Base-by-base conservation (phyloP, 1,140 invertebrate species). In the Drosophila ohnishii region DNA sequence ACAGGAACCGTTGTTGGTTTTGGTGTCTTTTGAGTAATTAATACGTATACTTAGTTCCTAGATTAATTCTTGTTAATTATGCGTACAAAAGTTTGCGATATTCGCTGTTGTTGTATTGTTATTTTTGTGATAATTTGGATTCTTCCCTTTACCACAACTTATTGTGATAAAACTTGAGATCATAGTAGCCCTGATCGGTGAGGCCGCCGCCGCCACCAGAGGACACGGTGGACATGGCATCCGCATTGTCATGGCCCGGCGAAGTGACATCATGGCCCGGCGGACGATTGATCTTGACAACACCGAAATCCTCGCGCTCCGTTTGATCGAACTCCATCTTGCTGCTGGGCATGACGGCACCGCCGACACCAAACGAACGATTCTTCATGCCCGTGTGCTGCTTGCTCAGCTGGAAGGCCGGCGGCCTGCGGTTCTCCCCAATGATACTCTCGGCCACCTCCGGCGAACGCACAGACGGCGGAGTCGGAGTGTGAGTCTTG, bases 111-210 rank as follows among this genome's bases (percentile, higher is more conserved):
- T 45, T 51, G 47, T 14, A 1, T 32, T 59, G 9, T 63, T 32
- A 10, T 22, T 7, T 51, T 34, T 53, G 51, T 25, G 50, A 35
- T 50, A 7, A 47, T 35, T 8, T 64, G 14, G 14, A 5, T 34
- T 45, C 39, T 25, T n/a, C 19, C 32, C 9, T 91, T 92, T 93
- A 94, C 94, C 94, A 94, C 59, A 94, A 91, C 69, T 93, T 93
- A 75, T 94, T 94, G 90, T 94, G 94, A 89, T 94, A 94, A 90
- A 94, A 94, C 80, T 94, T 94, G 35, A 94, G 90, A 92, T 94
- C 94, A 74, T 94, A 93, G 80, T 92, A 94, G 19, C 94, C 94
- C 71, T 93, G 93, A 48, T 94, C 93, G 35, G 94, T 94, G n/a
- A 93, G 78, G 44, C 90, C 90, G 4, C 75, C 80, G 0, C 55